A percentile compares a stretch with the other conserved stretches of the same genome.
phyloP scores from a whole-genome alignment of 2,888 invertebrate genomes.

The Exephanes ischioxanthus region DNA sequence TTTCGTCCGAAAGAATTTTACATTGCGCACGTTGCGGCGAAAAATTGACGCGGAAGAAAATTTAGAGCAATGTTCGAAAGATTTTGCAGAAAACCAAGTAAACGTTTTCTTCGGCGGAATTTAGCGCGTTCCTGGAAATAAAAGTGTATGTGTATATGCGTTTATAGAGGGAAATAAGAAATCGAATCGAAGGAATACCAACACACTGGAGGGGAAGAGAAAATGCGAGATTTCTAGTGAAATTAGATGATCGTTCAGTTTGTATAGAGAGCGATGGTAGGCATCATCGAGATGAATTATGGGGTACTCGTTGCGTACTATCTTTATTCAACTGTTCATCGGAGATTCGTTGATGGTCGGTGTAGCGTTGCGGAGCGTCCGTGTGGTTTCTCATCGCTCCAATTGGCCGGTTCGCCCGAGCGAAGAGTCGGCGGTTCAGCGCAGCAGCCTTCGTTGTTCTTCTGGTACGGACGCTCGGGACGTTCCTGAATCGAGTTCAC shows the following conservation, averaged over 20 bases:
- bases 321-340: constrained; percentile 32
- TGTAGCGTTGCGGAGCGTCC: constrained; percentile 42
- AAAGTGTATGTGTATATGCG: too few relatives aligned
- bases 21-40: too few relatives aligned
- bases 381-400: constrained; percentile 63
- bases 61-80: background rate
- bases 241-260: constrained; percentile 66
- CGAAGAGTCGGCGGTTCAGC: constrained; percentile 32
- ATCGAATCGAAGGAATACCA: constrained; percentile 44
- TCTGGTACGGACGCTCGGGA: background rate
- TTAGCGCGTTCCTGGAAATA: too few relatives aligned
- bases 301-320: background rate
- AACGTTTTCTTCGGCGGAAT: too few relatives aligned
- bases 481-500: constrained; percentile 34
- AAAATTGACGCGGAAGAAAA: too few relatives aligned
- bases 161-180: constrained; percentile 37
- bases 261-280: constrained; percentile 45
- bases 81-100: background rate
- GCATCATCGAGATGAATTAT: constrained; percentile 19
- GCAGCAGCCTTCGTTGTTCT: background rate
- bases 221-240: constrained; percentile 65
- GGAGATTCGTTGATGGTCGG: constrained; percentile 24
- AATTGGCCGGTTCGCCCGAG: constrained; percentile 65
- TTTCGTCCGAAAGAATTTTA: background rate
- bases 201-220: constrained; percentile 57